Conservation (phyloP, 2,797 vertebrate genomes). For the Takifugu rubripes region DNA sequence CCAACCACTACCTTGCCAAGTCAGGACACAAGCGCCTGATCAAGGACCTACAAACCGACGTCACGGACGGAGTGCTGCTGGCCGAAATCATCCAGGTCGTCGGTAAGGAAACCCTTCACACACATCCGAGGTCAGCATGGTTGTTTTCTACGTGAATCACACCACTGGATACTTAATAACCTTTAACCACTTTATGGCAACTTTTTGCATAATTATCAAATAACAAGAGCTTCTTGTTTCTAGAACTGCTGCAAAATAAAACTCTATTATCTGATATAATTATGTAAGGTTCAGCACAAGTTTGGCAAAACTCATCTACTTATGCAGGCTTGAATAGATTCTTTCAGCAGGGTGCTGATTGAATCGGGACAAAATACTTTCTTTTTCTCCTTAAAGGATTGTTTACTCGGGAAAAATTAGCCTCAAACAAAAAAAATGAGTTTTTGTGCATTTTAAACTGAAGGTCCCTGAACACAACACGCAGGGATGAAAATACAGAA, state of each 20-base stretch:
- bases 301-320: not conserved
- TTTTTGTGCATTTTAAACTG: not conserved
- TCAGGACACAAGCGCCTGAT: constrained; percentile 96
- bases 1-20: constrained; percentile 95
- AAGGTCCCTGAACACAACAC: too few relatives aligned
- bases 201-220: not conserved
- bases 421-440: not conserved
- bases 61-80: constrained; percentile 91
- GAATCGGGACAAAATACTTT: not conserved
- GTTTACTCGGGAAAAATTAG: not conserved
- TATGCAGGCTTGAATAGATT: not conserved
- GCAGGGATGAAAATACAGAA: not conserved
- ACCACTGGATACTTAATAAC: not conserved
- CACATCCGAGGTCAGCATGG: not conserved
- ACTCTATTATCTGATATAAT: not conserved
- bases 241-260: not conserved
- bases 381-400: not conserved
- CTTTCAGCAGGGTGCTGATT: not conserved
- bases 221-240: not conserved
- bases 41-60: constrained; percentile 96
- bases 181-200: not conserved
- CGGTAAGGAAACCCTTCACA: constrained; percentile 77
- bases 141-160: not conserved
- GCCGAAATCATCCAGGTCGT: constrained; percentile 98
- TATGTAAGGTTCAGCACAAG: not conserved